Evolutionary conservation across 2,113 vertebrate species (phyloP), one percentile per base, ranked within the genome.

Genomic region (Sylvia atricapilla): DNA sequence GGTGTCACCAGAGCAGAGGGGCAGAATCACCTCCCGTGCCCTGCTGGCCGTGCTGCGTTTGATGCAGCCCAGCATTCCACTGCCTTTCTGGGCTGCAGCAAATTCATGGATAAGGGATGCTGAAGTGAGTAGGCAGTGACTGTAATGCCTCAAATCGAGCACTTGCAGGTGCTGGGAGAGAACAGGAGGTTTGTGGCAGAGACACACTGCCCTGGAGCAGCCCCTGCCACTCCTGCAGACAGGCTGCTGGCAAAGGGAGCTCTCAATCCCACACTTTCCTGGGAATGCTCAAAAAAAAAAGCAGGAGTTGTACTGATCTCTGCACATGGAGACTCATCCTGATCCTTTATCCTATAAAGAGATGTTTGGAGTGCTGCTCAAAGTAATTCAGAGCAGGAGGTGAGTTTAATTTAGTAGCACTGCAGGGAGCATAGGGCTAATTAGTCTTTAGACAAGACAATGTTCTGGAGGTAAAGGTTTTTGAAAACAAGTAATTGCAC

Each of bases 71-170:
- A 25, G 23, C 11, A 23, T 53, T 31, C 11, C 15, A 3, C 0
- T 60, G 21, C 6, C 39, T 15, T 22, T 35, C 24, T 55, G 41
- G 24, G 6, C 46, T 37, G 19, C 16, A 41, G 4, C 24, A 46
- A 5, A 44, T 30, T 33, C 7, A 13, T 0, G 0, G 27, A 4
- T 15, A 2, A 41, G 19, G 11, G 49, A 3, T 62, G 55, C 15
- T 41, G 83, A 30, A 44, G 46, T 3, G 22, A n/a, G 1, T 0
- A 16, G 24, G 17, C n/a, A 66, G 44, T 13, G 7, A 1, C 28
- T 39, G 13, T 9, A 27, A 3, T 4, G 0, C 14, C 9, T 11
- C 25, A 43, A 2, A 60, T 18, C 0, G 1, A 43, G 27, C 35
- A 23, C 5, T 3, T 62, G 52, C 13, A 20, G 59, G 1, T 41